Conservation (phyloP, 2,113 vertebrate species). For the Psophia crepitans region DNA sequence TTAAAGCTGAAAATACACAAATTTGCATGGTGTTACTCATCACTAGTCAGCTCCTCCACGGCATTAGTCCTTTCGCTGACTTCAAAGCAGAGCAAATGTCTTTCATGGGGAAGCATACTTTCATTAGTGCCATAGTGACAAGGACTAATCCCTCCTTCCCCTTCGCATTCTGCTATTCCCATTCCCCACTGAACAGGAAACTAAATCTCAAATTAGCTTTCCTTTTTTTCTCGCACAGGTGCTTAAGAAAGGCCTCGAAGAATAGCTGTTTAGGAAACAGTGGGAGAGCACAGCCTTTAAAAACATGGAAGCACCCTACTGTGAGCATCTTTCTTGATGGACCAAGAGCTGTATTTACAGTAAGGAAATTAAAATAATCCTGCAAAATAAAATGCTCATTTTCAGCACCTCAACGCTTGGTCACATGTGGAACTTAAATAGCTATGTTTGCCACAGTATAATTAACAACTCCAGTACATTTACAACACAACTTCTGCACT, state of each 20-base stretch:
- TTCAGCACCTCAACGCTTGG: not conserved
- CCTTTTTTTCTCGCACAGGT: not conserved
- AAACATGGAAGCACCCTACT: not conserved
- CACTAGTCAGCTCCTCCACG: not conserved
- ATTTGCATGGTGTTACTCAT: not conserved
- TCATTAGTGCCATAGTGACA: not conserved
- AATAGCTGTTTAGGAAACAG: not conserved
- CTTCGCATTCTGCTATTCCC: not conserved
- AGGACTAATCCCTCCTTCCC: not conserved
- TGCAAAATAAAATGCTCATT: not conserved
- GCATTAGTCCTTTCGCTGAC: conserved; percentile 5
- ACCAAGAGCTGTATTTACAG: not conserved
- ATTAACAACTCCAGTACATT: not conserved
- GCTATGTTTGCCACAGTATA: not conserved
- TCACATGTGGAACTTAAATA: not conserved
- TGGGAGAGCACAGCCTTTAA: not conserved
- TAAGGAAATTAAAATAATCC: not conserved
- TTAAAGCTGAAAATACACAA: not conserved
- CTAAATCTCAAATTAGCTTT: not conserved
- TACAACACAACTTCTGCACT: not conserved
- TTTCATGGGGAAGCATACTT: not conserved
- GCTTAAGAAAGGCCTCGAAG: not conserved
- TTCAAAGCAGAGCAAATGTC: not conserved
- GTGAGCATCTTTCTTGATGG: not conserved
- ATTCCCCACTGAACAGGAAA: not conserved